Conservation (phyloP, 2,888 invertebrate species). For the Protophormia terraenovae region DNA sequence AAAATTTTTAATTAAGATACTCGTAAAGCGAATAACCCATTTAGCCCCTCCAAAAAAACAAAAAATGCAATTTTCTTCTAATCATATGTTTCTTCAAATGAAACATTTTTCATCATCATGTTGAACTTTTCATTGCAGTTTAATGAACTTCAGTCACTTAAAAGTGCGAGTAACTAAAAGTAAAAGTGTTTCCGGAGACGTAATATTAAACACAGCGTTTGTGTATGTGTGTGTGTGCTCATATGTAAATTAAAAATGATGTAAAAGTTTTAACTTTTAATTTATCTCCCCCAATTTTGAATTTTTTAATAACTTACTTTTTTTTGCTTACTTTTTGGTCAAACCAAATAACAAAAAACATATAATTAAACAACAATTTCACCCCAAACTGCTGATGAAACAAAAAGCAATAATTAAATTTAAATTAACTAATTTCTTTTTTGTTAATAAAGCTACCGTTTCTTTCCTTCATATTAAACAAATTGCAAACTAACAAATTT, state of each 20-base stretch:
- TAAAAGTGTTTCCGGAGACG: background rate
- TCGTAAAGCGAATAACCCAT: too few species aligned
- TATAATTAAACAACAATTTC: constrained; percentile 23
- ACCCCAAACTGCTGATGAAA: background rate
- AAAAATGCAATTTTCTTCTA: background rate
- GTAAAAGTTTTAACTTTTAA: constrained; percentile 4
- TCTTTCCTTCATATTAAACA: background rate
- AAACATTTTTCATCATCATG: background rate
- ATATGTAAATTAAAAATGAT: constrained; percentile 12
- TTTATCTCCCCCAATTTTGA: background rate
- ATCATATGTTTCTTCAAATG: background rate
- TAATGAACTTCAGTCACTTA: background rate
- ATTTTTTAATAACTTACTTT: too few species aligned
- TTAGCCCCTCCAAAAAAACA: too few species aligned
- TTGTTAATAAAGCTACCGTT: background rate
- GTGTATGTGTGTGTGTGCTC: background rate
- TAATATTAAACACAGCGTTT: too few species aligned
- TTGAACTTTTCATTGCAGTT: constrained; percentile 4
- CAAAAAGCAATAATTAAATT: constrained; percentile 12
- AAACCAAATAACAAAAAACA: background rate
- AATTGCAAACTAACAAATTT: background rate
- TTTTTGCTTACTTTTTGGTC: background rate
- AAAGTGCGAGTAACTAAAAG: background rate
- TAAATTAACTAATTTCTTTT: constrained; percentile 13
- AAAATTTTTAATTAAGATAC: too few species aligned